phyloP scores from a whole-genome alignment of 2,113 vertebrate genomes.

The Muntiacus reevesi region DNA sequence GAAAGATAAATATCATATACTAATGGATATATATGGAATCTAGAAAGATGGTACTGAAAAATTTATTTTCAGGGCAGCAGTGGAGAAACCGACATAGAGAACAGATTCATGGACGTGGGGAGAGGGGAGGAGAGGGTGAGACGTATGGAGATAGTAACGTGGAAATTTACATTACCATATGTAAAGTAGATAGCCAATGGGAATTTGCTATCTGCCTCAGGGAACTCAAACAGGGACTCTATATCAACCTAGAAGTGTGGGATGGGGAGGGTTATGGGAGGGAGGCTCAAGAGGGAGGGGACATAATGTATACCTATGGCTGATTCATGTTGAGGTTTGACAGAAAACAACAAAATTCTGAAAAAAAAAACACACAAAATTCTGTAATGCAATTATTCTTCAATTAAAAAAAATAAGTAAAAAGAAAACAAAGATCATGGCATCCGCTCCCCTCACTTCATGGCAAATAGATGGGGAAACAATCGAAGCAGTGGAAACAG shows the following conservation, averaged over 20 bases:
- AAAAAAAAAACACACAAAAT: background rate
- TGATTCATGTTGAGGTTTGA: background rate
- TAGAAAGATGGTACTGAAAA: background rate
- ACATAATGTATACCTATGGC: background rate
- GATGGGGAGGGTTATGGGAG: background rate
- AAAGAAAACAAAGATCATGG: background rate
- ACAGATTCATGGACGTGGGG: accelerated
- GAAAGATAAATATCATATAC: background rate
- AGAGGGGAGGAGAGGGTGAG: background rate
- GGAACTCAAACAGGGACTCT: background rate
- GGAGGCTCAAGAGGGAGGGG: background rate
- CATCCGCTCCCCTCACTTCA: background rate
- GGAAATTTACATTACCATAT: background rate
- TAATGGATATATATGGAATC: background rate
- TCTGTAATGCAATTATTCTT: background rate
- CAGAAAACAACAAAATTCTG: background rate
- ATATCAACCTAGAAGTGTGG: background rate
- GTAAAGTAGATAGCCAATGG: background rate
- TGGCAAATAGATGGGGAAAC: background rate
- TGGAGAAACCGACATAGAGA: background rate
- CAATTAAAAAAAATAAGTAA: background rate
- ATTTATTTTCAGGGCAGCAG: background rate
- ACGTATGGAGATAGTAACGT: background rate
- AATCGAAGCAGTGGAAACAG: background rate
- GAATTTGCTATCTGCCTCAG: background rate